Percentiles rank a stretch among this genome's conserved stretches.
Conservation (phyloP, 2,797 vertebrate species). For the Cyprinodon diabolis region DNA sequence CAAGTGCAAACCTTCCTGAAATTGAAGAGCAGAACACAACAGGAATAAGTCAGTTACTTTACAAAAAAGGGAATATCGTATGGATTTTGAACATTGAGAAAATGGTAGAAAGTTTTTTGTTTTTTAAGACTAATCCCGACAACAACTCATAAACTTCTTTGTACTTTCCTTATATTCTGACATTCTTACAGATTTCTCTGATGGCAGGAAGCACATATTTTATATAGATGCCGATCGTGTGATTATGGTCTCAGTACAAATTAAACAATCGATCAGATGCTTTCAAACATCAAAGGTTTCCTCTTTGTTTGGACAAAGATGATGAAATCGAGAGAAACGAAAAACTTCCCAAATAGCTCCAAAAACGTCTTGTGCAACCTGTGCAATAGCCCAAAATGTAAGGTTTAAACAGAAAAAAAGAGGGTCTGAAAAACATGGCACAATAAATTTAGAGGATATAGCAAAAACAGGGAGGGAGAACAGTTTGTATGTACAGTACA, state of each 20-base stretch:
- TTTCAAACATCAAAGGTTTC: conserved; percentile 11
- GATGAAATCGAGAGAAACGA: conserved; percentile 39
- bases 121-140: conserved; percentile 59
- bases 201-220: conserved; percentile 52
- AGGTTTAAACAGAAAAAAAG: conserved; percentile 24
- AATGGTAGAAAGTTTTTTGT: conserved; percentile 43
- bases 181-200: conserved; percentile 36
- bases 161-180: conserved; percentile 51
- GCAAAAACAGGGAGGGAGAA: conserved; percentile 37
- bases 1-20: conserved; percentile 82
- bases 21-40: conserved; percentile 61
- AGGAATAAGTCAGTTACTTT: conserved; percentile 53
- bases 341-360: conserved; percentile 50
- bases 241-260: conserved; percentile 6
- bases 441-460: conserved; percentile 37
- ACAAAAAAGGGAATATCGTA: conserved; percentile 61
- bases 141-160: conserved; percentile 66
- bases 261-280: not conserved
- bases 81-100: conserved; percentile 44
- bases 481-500: conserved; percentile 53
- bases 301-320: conserved; percentile 23
- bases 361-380: conserved; percentile 69
- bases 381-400: conserved; percentile 64
- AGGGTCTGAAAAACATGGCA: conserved; percentile 53
- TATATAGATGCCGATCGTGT: conserved; percentile 21